Evolutionary conservation across 2,113 vertebrate species (phyloP).

Genomic region (Equus przewalskii): DNA sequence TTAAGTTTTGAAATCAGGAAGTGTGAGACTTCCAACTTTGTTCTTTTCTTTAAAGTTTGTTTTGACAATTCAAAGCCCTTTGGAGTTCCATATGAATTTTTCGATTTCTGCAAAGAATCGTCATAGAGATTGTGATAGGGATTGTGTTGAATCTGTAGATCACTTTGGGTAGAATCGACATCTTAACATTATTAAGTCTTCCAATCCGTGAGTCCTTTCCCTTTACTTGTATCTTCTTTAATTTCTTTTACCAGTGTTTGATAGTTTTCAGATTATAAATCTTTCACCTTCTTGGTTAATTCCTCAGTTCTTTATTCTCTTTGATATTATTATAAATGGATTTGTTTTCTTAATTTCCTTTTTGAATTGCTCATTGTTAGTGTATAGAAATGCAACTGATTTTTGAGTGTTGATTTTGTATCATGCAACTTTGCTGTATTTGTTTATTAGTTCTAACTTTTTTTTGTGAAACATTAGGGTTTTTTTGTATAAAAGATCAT

Average conservation of each 20-base stretch:
- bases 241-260: neutral
- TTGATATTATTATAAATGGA: neutral
- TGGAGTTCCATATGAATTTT: neutral
- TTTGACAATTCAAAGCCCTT: neutral
- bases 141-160: neutral
- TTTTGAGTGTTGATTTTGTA: neutral
- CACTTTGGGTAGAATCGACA: neutral
- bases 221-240: neutral
- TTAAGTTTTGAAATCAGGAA: neutral
- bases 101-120: neutral
- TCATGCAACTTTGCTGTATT: constrained; percentile 17
- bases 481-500: neutral
- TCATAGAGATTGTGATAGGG: neutral
- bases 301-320: constrained; percentile 32
- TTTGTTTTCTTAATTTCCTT: constrained; percentile 28
- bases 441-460: neutral
- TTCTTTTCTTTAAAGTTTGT: neutral
- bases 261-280: neutral
- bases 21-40: neutral
- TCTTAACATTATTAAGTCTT: neutral
- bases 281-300: constrained; percentile 30
- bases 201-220: neutral
- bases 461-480: neutral
- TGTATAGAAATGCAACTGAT: neutral
- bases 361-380: constrained; percentile 42